phyloP scores from a whole-genome alignment of 2,113 vertebrate species.

The Bufo gargarizans region DNA sequence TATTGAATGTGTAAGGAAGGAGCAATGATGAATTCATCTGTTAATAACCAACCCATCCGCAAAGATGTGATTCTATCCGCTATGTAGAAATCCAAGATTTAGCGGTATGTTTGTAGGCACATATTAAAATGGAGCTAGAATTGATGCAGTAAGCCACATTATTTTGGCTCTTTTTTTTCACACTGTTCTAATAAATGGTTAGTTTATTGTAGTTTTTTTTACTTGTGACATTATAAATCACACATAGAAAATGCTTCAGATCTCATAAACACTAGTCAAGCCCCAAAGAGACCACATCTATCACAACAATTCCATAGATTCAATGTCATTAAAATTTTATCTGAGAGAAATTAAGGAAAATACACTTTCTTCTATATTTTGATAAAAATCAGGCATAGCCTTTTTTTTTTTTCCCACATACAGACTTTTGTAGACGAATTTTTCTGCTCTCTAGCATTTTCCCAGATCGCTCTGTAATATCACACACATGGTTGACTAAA shows the following conservation, averaged over 20 bases:
- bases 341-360: not conserved
- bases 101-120: not conserved
- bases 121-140: not conserved
- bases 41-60: too few species aligned
- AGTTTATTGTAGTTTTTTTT: not conserved
- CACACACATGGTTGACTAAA: conserved; percentile 44
- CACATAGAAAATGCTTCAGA: not conserved
- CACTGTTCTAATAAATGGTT: too few species aligned
- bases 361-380: not conserved
- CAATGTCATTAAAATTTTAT: too few species aligned
- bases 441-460: not conserved
- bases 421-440: not conserved
- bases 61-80: too few species aligned
- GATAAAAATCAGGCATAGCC: not conserved
- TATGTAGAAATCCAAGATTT: too few species aligned
- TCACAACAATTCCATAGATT: not conserved
- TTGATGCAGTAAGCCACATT: too few species aligned
- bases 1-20: not conserved
- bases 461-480: not conserved
- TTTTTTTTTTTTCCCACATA: not conserved
- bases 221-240: not conserved
- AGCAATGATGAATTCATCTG: too few species aligned
- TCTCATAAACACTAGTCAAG: not conserved
- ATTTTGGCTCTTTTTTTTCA: too few species aligned
- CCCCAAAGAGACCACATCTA: not conserved